These are phyloP conservation scores for Hydrolagus affinis DNA, from an alignment of 2,113 vertebrate species.

Conservation along the genomic window DNA sequence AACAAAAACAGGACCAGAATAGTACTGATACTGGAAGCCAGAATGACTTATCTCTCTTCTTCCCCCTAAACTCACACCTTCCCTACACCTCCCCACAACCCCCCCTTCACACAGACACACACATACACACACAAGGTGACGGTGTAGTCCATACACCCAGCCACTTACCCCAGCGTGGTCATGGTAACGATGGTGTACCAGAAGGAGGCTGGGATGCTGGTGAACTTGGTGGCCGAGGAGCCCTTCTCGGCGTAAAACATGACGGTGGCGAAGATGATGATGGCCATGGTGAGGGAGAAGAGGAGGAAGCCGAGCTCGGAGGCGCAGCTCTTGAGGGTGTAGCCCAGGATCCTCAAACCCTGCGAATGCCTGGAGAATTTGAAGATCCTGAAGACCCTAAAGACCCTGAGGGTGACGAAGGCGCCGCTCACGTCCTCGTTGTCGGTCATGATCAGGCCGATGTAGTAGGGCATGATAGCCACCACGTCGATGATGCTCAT, in stretches of 20 bases:
- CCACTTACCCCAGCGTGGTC: slow-evolving; percentile 93
- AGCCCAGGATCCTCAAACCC: slow-evolving; percentile 89
- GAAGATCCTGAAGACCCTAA: slow-evolving; percentile 94
- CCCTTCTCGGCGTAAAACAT: slow-evolving; percentile 99
- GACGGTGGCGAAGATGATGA: slow-evolving; percentile 96
- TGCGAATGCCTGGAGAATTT: slow-evolving; percentile 96
- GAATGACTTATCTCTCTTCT: no score
- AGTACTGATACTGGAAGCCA: no score
- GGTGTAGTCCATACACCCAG: not conserved
- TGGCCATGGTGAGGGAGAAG: slow-evolving; percentile 97
- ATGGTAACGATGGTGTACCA: slow-evolving; percentile 99
- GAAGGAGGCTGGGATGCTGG: slow-evolving; percentile 92
- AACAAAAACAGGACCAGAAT: no score
- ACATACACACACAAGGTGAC: not conserved
- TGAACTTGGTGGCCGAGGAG: slow-evolving; percentile 86
- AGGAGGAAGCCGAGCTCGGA: slow-evolving; percentile 94
- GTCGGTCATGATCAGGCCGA: slow-evolving; percentile 89
- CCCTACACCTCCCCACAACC: not conserved
- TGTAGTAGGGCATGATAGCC: slow-evolving; percentile 96
- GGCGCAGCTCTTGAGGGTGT: slow-evolving; percentile 94
- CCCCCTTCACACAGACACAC: no score
- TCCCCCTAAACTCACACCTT: not conserved
- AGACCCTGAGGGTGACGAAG: slow-evolving; percentile 91
- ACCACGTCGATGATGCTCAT: slow-evolving; percentile 97
- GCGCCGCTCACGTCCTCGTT: slow-evolving; percentile 96